phyloP scores from a whole-genome alignment of 1,140 invertebrate species.

The Parasteatoda tepidariorum region DNA sequence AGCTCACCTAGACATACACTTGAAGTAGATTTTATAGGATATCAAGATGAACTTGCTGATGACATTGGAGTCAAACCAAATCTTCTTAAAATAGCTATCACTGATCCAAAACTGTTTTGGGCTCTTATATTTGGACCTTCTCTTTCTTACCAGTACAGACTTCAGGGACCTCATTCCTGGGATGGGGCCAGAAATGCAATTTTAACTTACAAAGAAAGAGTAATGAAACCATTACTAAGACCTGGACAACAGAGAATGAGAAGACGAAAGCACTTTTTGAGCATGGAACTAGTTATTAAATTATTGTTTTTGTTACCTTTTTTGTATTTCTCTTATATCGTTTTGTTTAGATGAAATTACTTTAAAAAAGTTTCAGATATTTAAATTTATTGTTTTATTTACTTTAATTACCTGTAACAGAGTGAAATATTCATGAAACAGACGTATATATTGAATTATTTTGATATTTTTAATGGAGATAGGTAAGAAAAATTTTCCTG shows the following conservation, averaged over 20 bases:
- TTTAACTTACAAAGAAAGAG: conserved; percentile 62
- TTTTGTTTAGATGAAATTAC: not conserved
- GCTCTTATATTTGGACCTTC: conserved; percentile 66
- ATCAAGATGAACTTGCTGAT: conserved; percentile 65
- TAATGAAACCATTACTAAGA: conserved; percentile 61
- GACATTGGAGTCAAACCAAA: conserved; percentile 67
- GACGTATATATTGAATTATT: too few relatives aligned
- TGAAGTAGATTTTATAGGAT: conserved; percentile 58
- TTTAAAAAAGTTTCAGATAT: too few relatives aligned
- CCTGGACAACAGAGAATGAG: conserved; percentile 16
- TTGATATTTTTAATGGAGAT: too few relatives aligned
- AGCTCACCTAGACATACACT: conserved; percentile 63
- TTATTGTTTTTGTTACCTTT: conserved; percentile 31
- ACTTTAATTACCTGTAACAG: too few relatives aligned
- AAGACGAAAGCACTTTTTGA: not conserved
- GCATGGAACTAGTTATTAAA: not conserved
- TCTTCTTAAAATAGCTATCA: conserved; percentile 65
- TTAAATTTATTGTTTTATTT: too few relatives aligned
- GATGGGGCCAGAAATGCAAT: conserved; percentile 68
- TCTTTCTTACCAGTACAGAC: conserved; percentile 69
- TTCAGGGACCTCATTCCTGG: conserved; percentile 68
- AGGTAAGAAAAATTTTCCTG: too few relatives aligned
- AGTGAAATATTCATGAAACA: too few relatives aligned
- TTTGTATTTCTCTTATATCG: not conserved
- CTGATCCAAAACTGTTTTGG: conserved; percentile 66